Percentiles rank a stretch among this genome's conserved stretches.
Conservation (phyloP, 1,140 invertebrate species). For the Venturia canescens region DNA sequence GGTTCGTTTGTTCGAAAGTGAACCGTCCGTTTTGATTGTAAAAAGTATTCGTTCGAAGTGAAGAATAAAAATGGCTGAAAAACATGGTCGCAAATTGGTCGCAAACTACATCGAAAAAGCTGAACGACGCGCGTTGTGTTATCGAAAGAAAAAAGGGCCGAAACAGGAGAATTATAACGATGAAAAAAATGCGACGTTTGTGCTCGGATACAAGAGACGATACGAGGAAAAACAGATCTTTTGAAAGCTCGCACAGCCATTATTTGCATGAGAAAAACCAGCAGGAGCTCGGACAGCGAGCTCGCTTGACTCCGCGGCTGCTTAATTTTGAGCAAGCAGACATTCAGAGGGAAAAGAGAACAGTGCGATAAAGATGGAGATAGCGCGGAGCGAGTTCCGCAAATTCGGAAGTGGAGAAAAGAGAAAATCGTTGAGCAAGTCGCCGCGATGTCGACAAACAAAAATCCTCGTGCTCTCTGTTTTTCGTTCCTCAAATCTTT, state of each 20-base stretch:
- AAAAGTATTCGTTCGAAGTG: too few species aligned
- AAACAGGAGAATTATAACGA: too few species aligned
- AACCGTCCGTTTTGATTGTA: too few species aligned
- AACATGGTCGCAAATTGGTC: too few species aligned
- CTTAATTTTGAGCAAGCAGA: not conserved
- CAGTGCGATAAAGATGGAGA: not conserved
- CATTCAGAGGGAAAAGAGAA: not conserved
- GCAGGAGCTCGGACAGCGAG: not conserved
- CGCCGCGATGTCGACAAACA: conserved; percentile 9
- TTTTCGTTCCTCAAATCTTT: not conserved
- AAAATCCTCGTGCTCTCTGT: conserved; percentile 1
- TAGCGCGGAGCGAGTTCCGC: not conserved
- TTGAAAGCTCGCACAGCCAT: not conserved
- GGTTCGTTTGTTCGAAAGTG: too few species aligned
- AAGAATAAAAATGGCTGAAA: too few species aligned
- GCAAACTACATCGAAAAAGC: too few species aligned
- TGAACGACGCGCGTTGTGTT: too few species aligned
- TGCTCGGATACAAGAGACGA: not conserved
- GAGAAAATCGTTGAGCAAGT: conserved; percentile 13
- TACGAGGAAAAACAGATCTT: not conserved
- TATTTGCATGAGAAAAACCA: not conserved
- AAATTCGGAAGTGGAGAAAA: not conserved
- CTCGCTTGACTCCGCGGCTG: not conserved
- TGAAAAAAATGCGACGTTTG: not conserved
- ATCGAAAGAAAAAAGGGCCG: too few species aligned